Base-by-base conservation (phyloP, 2,888 invertebrate genomes). In the Vanessa cardui region DNA sequence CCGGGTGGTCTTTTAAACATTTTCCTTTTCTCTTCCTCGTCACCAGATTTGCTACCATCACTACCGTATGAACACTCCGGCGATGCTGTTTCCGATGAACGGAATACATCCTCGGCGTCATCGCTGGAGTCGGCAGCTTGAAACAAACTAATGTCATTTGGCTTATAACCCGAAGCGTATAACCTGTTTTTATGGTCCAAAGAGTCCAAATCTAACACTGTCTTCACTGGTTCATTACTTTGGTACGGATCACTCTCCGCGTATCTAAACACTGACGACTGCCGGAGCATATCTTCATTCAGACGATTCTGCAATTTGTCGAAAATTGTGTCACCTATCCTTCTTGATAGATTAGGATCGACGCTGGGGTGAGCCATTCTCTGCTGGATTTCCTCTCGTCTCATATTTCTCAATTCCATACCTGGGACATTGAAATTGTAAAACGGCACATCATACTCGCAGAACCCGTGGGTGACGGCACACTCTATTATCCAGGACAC, bases 401-500 rank as follows among this genome's bases (percentile, higher is more conserved):
- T 86, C 84, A 93, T 82, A 45, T 74, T 80, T 66, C 85, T 78
- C 50, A 94, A 78, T 62, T 88, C 87, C 47, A 78, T 70, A 1
- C 93, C 93, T 46, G 83, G 80, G 16, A 93, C 76, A 73, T 83
- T 83, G 78, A 93, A 93, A 73, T 91, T 90, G 75, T 87, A 86
- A 72, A 86, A 87, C 4, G 92, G 88, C 31, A 93, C 80, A 60
- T 92, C 89, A 67, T 84, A 86, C 73, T 91, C 90, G 75, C 84
- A 84, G 77, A 83, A 83, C 47, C 90, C 89, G 76, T 86, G 78
- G 69, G 80, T 76, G 7, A 86, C 83, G 49, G 87, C 86, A 47
- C 88, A 86, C 69, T 92, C 90, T 64, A 89, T 80, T 66, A 93
- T 78, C 94, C 94, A 95, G 70, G 93, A 89, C 65, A 93, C 86